These are phyloP conservation scores for Cheiracanthium punctorium DNA, from an alignment of 2,888 invertebrate species.

Conservation along the genomic window DNA sequence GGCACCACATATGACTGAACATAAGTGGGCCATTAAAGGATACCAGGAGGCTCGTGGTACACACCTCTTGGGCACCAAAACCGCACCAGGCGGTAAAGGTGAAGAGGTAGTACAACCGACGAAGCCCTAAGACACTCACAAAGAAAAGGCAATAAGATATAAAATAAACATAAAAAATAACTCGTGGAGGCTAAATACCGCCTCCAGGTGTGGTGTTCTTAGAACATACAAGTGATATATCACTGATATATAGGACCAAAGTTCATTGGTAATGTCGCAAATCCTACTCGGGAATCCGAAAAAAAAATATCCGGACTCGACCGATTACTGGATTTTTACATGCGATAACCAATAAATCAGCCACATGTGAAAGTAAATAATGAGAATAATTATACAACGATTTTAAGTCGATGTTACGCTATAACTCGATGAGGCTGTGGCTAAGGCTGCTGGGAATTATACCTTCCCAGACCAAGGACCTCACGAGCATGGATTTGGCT, in stretches of 20 bases:
- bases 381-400: slow-evolving; percentile 10
- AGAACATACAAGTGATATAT: slow-evolving; percentile 97
- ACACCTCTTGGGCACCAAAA: slow-evolving; percentile 21
- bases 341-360: slow-evolving; percentile 63
- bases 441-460: slow-evolving; percentile 68
- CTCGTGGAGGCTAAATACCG: slow-evolving; percentile 62
- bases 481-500: slow-evolving; percentile 2
- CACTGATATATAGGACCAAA: slow-evolving; percentile 89
- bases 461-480: slow-evolving; percentile 67
- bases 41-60: slow-evolving; percentile 25
- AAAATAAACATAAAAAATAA: slow-evolving; percentile 24
- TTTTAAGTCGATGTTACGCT: neutral
- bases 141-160: slow-evolving; percentile 8
- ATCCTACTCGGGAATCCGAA: slow-evolving; percentile 45
- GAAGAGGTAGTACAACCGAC: slow-evolving; percentile 17
- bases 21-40: slow-evolving; percentile 55
- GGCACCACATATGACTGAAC: slow-evolving; percentile 60
- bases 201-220: slow-evolving; percentile 82
- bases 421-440: slow-evolving; percentile 46
- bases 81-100: slow-evolving; percentile 60
- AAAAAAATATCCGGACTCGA: slow-evolving; percentile 42
- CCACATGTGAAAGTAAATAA: slow-evolving; percentile 47
- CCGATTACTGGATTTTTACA: slow-evolving; percentile 29
- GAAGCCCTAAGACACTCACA: slow-evolving; percentile 39
- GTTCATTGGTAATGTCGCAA: slow-evolving; percentile 47